Base-by-base conservation (phyloP, 2,797 vertebrate species). In the Pachyuromys duprasi region DNA sequence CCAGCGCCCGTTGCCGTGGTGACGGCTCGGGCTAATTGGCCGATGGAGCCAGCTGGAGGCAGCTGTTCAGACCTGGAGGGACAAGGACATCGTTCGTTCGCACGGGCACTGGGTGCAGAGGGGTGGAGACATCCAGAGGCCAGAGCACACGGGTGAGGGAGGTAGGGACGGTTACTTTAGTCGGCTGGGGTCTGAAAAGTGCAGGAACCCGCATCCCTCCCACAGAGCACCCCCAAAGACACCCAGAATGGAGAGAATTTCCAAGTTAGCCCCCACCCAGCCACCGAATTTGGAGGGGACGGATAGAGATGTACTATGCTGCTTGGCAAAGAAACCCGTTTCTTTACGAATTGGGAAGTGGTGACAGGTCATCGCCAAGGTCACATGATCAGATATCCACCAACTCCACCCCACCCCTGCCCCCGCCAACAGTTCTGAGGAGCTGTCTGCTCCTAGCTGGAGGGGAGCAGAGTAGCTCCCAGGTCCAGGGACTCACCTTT, bases 1-100 rank as follows among this genome's bases (percentile, higher is more conserved):
- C 96, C 98, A 95, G 97, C 97, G 97, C 84, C 89, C 79, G 98
- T 98, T 98, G 94, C 98, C 98, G 96, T 98, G 98, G 98, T 96
- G 98, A 98, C 97, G 96, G 94, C 95, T 97, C 95, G 9, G 96
- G 98, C 98, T 98, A 98, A 98, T 98, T 98, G 98, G 97, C 95
- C 89, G 70, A 95, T 96, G 82, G 93, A 97, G 98, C 94, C 93
- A 98, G 98, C 98, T 97, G 79, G 90, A 97, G 97, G 95, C 95
- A 95, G 95, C 97, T 98, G 98, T 97, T 97, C 96, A 22, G 90
- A 90, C 93, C 86, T 1, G 80, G 95, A 97, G 96, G 96, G 93
- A 97, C 97, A 96, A 96, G 96, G 96, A 96, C 95, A 62, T 45
- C 31, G 74, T 91, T 45, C 31, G 74, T 91, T 91, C 69, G 84